Evolutionary conservation across 2,113 vertebrate species (phyloP).

Genomic region (Sorex fumeus): DNA sequence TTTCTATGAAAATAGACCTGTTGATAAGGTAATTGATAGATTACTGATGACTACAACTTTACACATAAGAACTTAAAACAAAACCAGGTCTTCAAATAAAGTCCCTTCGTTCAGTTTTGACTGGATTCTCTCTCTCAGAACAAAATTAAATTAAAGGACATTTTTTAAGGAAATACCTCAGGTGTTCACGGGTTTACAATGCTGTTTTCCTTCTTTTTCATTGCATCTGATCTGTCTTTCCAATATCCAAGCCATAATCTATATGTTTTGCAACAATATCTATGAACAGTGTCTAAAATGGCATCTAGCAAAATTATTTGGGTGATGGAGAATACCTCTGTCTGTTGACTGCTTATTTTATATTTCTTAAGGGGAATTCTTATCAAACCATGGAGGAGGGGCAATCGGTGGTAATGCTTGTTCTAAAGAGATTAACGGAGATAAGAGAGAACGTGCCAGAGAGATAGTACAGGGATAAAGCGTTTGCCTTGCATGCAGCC

Average conservation of each 20-base stretch:
- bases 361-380: neutral
- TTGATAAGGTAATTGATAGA: too few species aligned
- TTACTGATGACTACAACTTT: too few species aligned
- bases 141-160: neutral
- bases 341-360: neutral
- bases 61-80: too few species aligned
- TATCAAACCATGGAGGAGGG: neutral
- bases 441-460: neutral
- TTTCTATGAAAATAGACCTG: neutral
- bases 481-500: too few species aligned
- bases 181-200: neutral
- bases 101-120: too few species aligned
- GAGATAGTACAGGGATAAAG: too few species aligned
- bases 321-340: neutral
- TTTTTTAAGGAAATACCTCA: neutral
- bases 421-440: neutral
- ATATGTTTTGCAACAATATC: neutral
- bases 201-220: neutral
- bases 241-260: neutral
- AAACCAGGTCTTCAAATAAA: too few species aligned
- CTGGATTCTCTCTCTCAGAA: too few species aligned
- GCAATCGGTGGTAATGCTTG: neutral
- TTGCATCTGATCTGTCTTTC: neutral
- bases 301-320: neutral
- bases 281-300: neutral